Evolutionary conservation across 1,140 invertebrate genomes (phyloP).

Genomic region (Agrypnia vestita): DNA sequence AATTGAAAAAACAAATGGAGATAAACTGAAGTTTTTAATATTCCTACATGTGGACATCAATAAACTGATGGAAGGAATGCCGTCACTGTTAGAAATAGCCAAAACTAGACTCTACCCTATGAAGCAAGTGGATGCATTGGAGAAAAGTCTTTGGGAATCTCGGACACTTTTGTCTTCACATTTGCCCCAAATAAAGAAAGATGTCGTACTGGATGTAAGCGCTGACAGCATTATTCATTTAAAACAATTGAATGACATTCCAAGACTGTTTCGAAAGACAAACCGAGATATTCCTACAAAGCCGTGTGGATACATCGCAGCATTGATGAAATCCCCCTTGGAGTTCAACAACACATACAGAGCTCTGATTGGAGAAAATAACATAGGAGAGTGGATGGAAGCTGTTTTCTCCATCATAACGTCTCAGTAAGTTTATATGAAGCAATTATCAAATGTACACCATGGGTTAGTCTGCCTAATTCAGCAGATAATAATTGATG

Average conservation of each 20-base stretch:
- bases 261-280: constrained; percentile 91
- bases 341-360: constrained; percentile 77
- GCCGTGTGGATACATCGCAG: constrained; percentile 84
- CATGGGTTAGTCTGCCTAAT: neutral
- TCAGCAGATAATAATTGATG: neutral
- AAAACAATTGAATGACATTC: constrained; percentile 91
- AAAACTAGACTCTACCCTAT: constrained; percentile 66
- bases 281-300: constrained; percentile 89
- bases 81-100: constrained; percentile 68
- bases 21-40: constrained; percentile 62
- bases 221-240: constrained; percentile 75
- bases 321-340: constrained; percentile 77
- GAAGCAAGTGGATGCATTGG: constrained; percentile 64
- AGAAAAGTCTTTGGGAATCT: constrained; percentile 71
- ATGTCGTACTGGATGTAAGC: constrained; percentile 75
- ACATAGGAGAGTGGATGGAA: constrained; percentile 73
- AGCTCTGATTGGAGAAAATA: constrained; percentile 71
- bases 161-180: constrained; percentile 69
- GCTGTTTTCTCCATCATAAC: constrained; percentile 78
- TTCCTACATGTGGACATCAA: constrained; percentile 70
- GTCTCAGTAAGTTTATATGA: constrained; percentile 74
- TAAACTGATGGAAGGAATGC: constrained; percentile 68
- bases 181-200: constrained; percentile 73
- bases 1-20: constrained; percentile 51
- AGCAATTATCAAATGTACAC: neutral